Base-by-base conservation (phyloP, 2,797 vertebrate species). In the Sebastes wilsoni region DNA sequence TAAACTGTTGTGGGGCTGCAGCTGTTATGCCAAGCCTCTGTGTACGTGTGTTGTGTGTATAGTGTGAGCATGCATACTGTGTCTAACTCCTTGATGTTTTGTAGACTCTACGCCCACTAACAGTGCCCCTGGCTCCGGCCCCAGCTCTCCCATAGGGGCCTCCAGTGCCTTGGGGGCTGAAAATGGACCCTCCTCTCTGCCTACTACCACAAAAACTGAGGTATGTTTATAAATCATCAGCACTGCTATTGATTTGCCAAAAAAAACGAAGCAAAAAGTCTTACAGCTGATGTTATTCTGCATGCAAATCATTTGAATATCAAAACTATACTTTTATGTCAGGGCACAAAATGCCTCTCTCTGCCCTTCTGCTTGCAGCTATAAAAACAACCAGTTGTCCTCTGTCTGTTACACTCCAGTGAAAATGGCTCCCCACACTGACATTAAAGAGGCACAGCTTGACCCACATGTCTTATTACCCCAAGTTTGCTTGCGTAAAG, bases 141-240 rank as follows among this genome's bases (percentile, higher is more conserved):
- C 98, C 87, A 98, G 98, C 93, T 99, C 99, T 80, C 99, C 99
- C 82, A 99, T 97, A 81, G 98, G 98, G 83, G 97, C 96, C 78
- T 97, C 96, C 6, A 95, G 96, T 94, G 96, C 96, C 94, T 96
- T 96, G 86, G 94, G 97, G 87, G 90, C 96, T 88, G 98, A 99
- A 95, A 99, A 96, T 12, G 98, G 98, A 91, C 95, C 95, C 72
- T 96, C 97, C 0, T 96, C 96, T 87, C 93, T 98, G 88, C 96
- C 97, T 77, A 94, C 97, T 42, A 96, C 94, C 81, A 96, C 97
- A 93, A 97, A 97, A 87, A 94, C 97, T 23, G 98, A 99, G 97
- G 98, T 99, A 96, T 88, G 94, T 88, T 68, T 72, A 70, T 59
- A 75, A 76, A 78, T 83, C n/a, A 62, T 64, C 54, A 32, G 20